Evolutionary conservation across 2,797 vertebrate genomes (phyloP).

Genomic region (Ptychadena robeensis): DNA sequence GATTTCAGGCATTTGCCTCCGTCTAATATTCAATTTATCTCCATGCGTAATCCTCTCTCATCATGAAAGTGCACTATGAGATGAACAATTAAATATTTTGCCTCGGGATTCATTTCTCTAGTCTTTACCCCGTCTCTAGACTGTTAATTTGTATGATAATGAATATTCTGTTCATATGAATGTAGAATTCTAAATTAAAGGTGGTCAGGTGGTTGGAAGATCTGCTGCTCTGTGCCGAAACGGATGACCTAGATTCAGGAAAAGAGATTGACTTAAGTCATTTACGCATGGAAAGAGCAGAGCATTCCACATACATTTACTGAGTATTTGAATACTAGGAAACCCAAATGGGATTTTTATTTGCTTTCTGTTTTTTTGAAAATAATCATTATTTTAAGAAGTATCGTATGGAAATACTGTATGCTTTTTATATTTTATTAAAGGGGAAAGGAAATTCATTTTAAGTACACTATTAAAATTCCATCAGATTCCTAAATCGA

Average conservation of each 20-base stretch:
- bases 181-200: slow-evolving; percentile 16
- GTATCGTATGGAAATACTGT: too few species aligned
- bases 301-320: neutral
- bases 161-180: slow-evolving; percentile 27
- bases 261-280: slow-evolving; percentile 51
- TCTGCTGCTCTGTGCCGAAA: slow-evolving; percentile 10
- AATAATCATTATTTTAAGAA: too few species aligned
- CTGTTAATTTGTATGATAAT: slow-evolving; percentile 43
- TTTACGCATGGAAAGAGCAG: slow-evolving; percentile 18
- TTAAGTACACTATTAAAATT: neutral
- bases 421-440: too few species aligned
- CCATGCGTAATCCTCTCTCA: slow-evolving; percentile 27
- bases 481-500: too few species aligned
- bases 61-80: slow-evolving; percentile 26
- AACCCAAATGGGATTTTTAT: neutral
- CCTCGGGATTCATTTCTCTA: neutral
- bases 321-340: neutral
- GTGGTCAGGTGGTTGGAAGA: slow-evolving; percentile 16
- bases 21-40: slow-evolving; percentile 43
- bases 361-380: neutral
- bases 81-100: slow-evolving; percentile 21
- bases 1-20: slow-evolving; percentile 38
- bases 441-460: too few species aligned
- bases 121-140: slow-evolving; percentile 13
- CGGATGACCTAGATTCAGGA: slow-evolving; percentile 55